Percentiles rank a stretch among this genome's conserved stretches.
Conservation (phyloP, 2,888 invertebrate genomes). For the Cremastinae sp. region DNA sequence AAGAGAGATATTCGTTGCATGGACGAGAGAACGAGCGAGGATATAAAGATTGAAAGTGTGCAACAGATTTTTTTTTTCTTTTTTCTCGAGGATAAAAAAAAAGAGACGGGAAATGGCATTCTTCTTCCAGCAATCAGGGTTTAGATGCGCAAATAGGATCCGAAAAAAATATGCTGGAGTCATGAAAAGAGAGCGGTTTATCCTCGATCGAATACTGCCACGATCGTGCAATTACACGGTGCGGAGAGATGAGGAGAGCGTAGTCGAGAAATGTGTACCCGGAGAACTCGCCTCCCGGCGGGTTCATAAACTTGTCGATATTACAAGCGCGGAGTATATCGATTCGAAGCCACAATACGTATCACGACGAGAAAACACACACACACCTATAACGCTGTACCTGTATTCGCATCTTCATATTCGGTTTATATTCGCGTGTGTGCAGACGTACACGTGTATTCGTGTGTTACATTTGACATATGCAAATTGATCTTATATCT, state of each 20-base stretch:
- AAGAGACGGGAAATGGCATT: too few species aligned
- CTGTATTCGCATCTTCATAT: not conserved
- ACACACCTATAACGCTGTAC: not conserved
- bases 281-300: conserved; percentile 44
- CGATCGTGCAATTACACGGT: conserved; percentile 56
- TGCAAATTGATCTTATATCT: conserved; percentile 66
- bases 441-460: conserved; percentile 24
- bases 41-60: too few species aligned
- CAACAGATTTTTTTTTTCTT: not conserved
- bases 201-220: conserved; percentile 39
- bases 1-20: not conserved
- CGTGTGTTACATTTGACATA: conserved; percentile 64
- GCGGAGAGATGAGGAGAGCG: conserved; percentile 24
- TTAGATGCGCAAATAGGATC: too few species aligned
- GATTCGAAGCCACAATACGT: conserved; percentile 45
- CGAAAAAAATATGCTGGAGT: too few species aligned
- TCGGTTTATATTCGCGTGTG: not conserved
- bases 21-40: not conserved
- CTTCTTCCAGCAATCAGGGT: too few species aligned
- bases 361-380: conserved; percentile 34
- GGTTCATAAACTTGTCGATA: conserved; percentile 67
- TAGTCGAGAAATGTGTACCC: conserved; percentile 53
- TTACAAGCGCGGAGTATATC: conserved; percentile 62
- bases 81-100: not conserved
- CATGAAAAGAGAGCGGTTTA: not conserved